A percentile compares a stretch with the other conserved stretches of the same genome.
Evolutionary conservation across 1,140 invertebrate species (phyloP).

Genomic region (Lepidurus apus): DNA sequence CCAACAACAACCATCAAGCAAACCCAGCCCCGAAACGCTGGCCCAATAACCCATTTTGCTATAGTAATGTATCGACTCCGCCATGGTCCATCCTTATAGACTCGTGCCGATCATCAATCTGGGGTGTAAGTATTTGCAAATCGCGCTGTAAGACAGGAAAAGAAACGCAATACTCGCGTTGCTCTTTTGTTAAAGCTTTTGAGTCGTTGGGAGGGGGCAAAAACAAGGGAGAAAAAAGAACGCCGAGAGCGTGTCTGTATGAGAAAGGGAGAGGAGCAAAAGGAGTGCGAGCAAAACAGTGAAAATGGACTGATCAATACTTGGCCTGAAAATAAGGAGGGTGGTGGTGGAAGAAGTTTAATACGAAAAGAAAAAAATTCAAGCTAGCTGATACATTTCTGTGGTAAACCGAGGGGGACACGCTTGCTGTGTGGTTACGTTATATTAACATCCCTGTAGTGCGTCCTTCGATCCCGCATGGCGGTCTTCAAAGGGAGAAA

Average conservation of each 20-base stretch:
- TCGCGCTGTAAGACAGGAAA: too few species aligned
- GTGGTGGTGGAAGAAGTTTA: background rate
- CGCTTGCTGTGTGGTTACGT: background rate
- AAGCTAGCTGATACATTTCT: background rate
- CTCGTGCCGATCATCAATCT: too few species aligned
- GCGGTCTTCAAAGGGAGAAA: background rate
- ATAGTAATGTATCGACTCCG: too few species aligned
- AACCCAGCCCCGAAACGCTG: too few species aligned
- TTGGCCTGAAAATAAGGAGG: background rate
- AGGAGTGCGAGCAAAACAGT: constrained; percentile 12
- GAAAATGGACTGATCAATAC: constrained; percentile 19
- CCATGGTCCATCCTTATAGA: too few species aligned
- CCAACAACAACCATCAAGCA: too few species aligned
- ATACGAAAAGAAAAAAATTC: background rate
- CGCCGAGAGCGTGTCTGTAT: background rate
- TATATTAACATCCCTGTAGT: background rate
- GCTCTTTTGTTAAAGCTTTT: background rate
- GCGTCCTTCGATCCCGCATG: background rate
- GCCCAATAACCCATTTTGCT: too few species aligned
- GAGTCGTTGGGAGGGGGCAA: background rate
- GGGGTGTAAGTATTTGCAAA: too few species aligned
- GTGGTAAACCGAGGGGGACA: background rate
- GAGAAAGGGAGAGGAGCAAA: background rate
- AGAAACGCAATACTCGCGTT: too few species aligned
- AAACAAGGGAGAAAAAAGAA: background rate